phyloP scores from a whole-genome alignment of 2,888 invertebrate species.

The Corythucha ciliata region DNA sequence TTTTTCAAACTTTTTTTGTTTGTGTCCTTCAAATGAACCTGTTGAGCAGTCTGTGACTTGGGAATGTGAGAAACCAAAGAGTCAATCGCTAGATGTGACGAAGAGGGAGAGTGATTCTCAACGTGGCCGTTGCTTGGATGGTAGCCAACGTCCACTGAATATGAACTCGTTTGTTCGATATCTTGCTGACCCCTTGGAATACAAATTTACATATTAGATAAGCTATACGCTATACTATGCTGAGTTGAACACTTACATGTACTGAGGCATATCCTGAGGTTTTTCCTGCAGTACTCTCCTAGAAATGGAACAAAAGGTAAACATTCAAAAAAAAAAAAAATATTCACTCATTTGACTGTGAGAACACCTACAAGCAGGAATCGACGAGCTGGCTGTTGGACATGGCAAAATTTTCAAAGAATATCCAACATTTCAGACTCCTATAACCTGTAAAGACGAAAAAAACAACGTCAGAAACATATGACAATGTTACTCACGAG shows the following conservation, averaged over 20 bases:
- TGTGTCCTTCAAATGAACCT: too few species aligned
- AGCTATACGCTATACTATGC: constrained; percentile 15
- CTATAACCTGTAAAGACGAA: too few species aligned
- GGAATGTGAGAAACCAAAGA: constrained; percentile 52
- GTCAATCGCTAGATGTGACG: constrained; percentile 45
- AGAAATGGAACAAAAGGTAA: constrained; percentile 17
- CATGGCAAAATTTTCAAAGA: too few species aligned
- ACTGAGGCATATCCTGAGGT: constrained; percentile 55
- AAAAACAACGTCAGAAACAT: too few species aligned
- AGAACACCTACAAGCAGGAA: constrained; percentile 57
- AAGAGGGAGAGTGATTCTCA: constrained; percentile 52
- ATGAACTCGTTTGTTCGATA: constrained; percentile 42
- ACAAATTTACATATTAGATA: constrained; percentile 29
- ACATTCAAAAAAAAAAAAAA: constrained; percentile 9
- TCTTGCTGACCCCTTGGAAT: constrained; percentile 44
- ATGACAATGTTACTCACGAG: too few species aligned
- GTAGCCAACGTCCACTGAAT: constrained; percentile 39
- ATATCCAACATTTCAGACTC: too few species aligned
- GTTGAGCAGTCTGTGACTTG: constrained; percentile 58
- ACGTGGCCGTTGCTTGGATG: constrained; percentile 56
- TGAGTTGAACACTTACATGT: constrained; percentile 47
- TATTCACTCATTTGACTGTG: constrained; percentile 33
- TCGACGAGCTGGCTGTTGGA: constrained; percentile 56
- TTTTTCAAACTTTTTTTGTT: too few species aligned
- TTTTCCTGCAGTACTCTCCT: constrained; percentile 56